These are phyloP conservation scores for Venustaconcha ellipsiformis DNA, from an alignment of 1,140 invertebrate species.

Conservation along the genomic window DNA sequence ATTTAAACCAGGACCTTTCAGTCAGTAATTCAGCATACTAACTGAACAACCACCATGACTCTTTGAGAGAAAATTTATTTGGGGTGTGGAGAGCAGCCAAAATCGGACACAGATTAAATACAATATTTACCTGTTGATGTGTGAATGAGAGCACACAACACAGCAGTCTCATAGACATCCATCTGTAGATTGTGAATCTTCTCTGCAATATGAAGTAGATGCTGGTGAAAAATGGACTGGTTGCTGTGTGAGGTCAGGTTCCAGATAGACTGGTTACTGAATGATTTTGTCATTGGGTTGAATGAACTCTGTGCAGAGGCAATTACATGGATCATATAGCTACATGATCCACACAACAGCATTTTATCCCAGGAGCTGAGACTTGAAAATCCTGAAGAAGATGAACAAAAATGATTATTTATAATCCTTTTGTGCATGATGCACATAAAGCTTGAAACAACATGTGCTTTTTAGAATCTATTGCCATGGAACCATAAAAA, in stretches of 20 bases:
- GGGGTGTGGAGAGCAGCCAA: no score
- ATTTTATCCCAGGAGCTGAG: constrained; percentile 24
- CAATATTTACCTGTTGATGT: constrained; percentile 16
- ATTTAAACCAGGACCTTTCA: not conserved
- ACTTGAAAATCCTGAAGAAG: constrained; percentile 20
- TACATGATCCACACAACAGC: constrained; percentile 19
- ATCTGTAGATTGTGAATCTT: constrained; percentile 19
- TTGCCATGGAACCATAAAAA: no score
- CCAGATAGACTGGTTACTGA: constrained; percentile 26
- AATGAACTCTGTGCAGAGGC: constrained; percentile 22
- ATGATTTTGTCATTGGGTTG: constrained; percentile 20
- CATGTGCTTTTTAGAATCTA: no score
- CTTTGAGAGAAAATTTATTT: no score
- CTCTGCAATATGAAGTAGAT: constrained; percentile 15
- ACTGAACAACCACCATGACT: no score
- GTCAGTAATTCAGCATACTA: not conserved
- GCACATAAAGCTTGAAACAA: no score
- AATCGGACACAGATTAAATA: not conserved
- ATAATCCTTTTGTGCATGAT: no score
- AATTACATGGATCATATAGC: constrained; percentile 14
- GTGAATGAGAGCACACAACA: constrained; percentile 16
- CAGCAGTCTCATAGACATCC: constrained; percentile 21
- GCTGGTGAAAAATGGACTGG: constrained; percentile 16
- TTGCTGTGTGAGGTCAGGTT: constrained; percentile 15
- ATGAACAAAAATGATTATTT: not conserved